Conservation (phyloP, 1,140 invertebrate genomes). For the Lamellibrachia luymesi region DNA sequence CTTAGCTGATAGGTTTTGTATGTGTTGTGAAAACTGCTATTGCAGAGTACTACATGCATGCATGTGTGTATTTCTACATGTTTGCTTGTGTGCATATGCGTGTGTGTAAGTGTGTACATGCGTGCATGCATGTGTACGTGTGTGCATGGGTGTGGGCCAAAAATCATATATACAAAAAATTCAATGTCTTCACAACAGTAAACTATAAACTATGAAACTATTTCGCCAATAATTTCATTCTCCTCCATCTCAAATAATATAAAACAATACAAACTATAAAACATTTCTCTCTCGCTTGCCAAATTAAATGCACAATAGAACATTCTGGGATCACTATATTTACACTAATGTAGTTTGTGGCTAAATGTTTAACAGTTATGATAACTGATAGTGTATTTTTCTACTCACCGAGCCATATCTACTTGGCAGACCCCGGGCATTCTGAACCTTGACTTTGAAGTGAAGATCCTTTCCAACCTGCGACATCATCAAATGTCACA, state of each 20-base stretch:
- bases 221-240: too few relatives aligned
- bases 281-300: too few relatives aligned
- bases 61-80: neutral
- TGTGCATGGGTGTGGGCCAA: neutral
- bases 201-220: too few relatives aligned
- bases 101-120: neutral
- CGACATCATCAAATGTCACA: conserved; percentile 16
- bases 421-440: conserved; percentile 57
- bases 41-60: neutral
- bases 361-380: neutral
- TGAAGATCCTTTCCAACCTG: conserved; percentile 57
- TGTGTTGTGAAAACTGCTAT: neutral
- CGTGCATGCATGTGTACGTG: neutral
- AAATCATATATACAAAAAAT: too few relatives aligned
- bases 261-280: too few relatives aligned
- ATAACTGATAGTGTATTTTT: neutral
- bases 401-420: conserved; percentile 57
- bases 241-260: too few relatives aligned
- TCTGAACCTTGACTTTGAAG: conserved; percentile 58
- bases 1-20: too few relatives aligned
- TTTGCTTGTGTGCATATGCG: neutral
- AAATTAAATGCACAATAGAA: too few relatives aligned
- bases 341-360: neutral
- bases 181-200: too few relatives aligned
- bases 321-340: neutral